Conservation (phyloP, 2,797 vertebrate species). For the Kryptolebias ocellatus region DNA sequence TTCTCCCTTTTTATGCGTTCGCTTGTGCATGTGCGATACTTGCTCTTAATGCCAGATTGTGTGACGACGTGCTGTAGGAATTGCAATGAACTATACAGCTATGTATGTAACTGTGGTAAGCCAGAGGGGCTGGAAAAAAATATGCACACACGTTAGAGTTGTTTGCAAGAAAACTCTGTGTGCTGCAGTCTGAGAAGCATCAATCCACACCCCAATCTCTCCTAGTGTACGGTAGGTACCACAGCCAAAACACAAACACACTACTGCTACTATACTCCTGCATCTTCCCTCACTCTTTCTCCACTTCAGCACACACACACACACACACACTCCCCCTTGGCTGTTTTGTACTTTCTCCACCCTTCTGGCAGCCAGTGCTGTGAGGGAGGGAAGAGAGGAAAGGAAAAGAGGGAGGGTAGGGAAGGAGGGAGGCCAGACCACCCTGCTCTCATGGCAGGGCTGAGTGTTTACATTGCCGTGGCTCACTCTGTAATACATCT, state of each 20-base stretch:
- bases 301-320: conserved; percentile 20
- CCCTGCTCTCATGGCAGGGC: conserved; percentile 96
- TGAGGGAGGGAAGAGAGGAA: conserved; percentile 76
- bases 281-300: conserved; percentile 55
- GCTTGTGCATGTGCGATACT: conserved; percentile 61
- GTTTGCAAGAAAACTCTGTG: conserved; percentile 52
- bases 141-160: conserved; percentile 27
- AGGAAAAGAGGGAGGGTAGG: conserved; percentile 54
- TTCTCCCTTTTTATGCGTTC: conserved; percentile 48
- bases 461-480: conserved; percentile 98
- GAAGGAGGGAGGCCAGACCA: conserved; percentile 87
- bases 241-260: conserved; percentile 87
- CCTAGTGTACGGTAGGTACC: conserved; percentile 65
- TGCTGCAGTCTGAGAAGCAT: conserved; percentile 69
- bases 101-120: conserved; percentile 57
- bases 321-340: conserved; percentile 56
- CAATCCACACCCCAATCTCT: conserved; percentile 76
- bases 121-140: conserved; percentile 48
- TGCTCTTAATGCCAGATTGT: conserved; percentile 55
- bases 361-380: conserved; percentile 75
- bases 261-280: conserved; percentile 84
- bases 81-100: conserved; percentile 64
- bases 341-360: conserved; percentile 78
- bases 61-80: conserved; percentile 68
- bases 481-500: conserved; percentile 99